These are phyloP conservation scores for Muscicapa adusta DNA, from an alignment of 2,113 vertebrate species.

Conservation along the genomic window DNA sequence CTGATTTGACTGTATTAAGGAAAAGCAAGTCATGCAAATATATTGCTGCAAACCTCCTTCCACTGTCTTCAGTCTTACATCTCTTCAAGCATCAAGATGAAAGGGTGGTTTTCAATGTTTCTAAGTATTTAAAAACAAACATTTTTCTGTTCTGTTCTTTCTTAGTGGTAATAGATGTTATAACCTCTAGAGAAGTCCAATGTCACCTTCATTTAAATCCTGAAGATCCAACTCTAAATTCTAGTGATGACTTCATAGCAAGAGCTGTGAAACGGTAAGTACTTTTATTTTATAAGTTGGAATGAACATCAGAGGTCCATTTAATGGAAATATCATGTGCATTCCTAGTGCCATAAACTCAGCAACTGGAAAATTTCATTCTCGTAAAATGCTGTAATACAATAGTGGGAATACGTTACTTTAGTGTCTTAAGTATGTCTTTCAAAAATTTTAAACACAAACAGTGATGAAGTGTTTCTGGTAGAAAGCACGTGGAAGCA, in stretches of 20 bases:
- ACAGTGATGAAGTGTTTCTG: neutral
- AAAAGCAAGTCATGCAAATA: neutral
- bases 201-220: conserved; percentile 70
- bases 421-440: neutral
- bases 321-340: neutral
- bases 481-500: neutral
- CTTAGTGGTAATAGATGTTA: conserved; percentile 76
- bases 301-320: neutral
- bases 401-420: neutral
- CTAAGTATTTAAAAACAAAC: neutral
- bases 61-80: neutral
- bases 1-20: neutral
- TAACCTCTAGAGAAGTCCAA: conserved; percentile 62
- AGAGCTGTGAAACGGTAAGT: conserved; percentile 71
- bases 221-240: conserved; percentile 9
- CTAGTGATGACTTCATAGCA: conserved; percentile 68
- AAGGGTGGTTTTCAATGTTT: neutral
- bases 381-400: neutral
- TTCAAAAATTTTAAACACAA: neutral
- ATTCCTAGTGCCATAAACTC: neutral
- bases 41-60: neutral
- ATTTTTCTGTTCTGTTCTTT: neutral
- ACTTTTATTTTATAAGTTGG: neutral
- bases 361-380: neutral
- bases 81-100: neutral